phyloP scores from a whole-genome alignment of 2,888 invertebrate genomes.

The Brenthis ino region DNA sequence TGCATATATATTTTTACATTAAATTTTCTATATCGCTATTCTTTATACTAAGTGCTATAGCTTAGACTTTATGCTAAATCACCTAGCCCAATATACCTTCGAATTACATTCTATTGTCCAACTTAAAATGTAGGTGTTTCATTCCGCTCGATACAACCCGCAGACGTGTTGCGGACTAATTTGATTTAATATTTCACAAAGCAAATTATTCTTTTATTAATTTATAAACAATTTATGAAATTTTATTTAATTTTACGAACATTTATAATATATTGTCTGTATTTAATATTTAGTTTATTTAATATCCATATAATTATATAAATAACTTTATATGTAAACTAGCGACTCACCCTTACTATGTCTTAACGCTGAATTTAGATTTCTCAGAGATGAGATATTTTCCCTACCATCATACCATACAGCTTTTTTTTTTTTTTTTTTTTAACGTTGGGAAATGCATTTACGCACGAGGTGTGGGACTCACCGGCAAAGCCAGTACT shows the following conservation, averaged over 20 bases:
- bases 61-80: constrained; percentile 68
- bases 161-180: constrained; percentile 23
- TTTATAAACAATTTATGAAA: constrained; percentile 1
- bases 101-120: constrained; percentile 71
- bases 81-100: constrained; percentile 63
- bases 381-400: too few species aligned
- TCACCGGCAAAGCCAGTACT: too few species aligned
- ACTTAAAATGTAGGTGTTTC: constrained; percentile 65
- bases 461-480: too few species aligned
- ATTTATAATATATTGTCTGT: too few species aligned
- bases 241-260: not conserved
- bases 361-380: too few species aligned
- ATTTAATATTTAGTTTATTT: too few species aligned
- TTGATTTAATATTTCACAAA: constrained; percentile 14
- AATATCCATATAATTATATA: too few species aligned
- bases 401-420: too few species aligned
- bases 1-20: not conserved
- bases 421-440: too few species aligned
- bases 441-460: too few species aligned
- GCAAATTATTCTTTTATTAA: not conserved
- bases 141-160: constrained; percentile 38
- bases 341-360: too few species aligned
- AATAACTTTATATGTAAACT: too few species aligned
- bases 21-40: constrained; percentile 39
- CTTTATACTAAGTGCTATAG: constrained; percentile 34